These are phyloP conservation scores for Agonopterix subpropinquella DNA, from an alignment of 2,888 invertebrate species.

Conservation along the genomic window DNA sequence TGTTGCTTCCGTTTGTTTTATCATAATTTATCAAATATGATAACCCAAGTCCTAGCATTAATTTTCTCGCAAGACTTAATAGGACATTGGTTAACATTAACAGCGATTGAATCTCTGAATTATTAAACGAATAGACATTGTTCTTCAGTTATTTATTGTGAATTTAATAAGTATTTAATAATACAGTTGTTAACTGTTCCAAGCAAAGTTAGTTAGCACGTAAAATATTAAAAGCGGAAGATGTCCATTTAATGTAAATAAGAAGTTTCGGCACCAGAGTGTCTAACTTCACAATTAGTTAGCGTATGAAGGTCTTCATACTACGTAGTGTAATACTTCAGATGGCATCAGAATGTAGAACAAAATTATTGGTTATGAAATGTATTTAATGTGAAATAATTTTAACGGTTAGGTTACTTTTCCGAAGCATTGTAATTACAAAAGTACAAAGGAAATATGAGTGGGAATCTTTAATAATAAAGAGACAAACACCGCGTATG, in stretches of 20 bases:
- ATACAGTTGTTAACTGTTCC: neutral
- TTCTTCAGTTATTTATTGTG: neutral
- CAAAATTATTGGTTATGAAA: slow-evolving; percentile 48
- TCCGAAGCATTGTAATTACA: slow-evolving; percentile 49
- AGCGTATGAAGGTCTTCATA: slow-evolving; percentile 52
- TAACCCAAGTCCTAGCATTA: too few relatives aligned
- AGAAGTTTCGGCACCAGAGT: slow-evolving; percentile 30
- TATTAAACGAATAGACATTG: neutral
- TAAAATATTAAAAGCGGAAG: slow-evolving; percentile 2
- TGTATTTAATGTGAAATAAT: slow-evolving; percentile 50
- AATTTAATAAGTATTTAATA: neutral
- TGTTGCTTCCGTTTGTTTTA: too few relatives aligned
- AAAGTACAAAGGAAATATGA: slow-evolving; percentile 64
- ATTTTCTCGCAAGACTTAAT: too few relatives aligned
- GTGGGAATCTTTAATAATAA: slow-evolving; percentile 40
- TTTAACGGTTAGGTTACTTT: slow-evolving; percentile 55
- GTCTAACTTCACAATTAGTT: slow-evolving; percentile 34
- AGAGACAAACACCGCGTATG: slow-evolving; percentile 33
- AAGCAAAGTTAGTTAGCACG: neutral
- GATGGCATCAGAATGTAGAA: slow-evolving; percentile 57
- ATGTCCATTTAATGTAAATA: slow-evolving; percentile 49
- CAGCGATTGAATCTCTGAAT: too few relatives aligned
- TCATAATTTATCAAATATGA: too few relatives aligned
- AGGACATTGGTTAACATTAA: too few relatives aligned
- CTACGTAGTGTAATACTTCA: slow-evolving; percentile 46